Evolutionary conservation across 2,888 invertebrate species (phyloP).

Genomic region (Agrotis clavis): DNA sequence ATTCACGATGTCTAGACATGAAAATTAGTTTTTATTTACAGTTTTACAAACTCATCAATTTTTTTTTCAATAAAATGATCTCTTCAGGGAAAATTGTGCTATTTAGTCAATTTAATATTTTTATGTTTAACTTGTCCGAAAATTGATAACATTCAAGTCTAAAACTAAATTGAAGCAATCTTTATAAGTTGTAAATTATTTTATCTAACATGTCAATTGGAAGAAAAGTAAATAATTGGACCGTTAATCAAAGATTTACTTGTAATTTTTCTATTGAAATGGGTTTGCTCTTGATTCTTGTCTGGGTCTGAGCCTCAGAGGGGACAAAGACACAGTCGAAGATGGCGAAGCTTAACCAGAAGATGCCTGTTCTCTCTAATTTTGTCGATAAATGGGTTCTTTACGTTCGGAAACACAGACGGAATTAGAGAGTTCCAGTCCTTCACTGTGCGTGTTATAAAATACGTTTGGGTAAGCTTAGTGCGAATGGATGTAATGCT

Average conservation of each 20-base stretch:
- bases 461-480: too few relatives aligned
- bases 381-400: too few relatives aligned
- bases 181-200: neutral
- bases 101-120: neutral
- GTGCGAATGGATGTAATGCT: too few relatives aligned
- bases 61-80: slow-evolving; percentile 9
- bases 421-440: too few relatives aligned
- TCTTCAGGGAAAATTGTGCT: neutral
- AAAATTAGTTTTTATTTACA: slow-evolving; percentile 32
- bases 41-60: slow-evolving; percentile 21
- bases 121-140: neutral
- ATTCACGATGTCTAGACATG: slow-evolving; percentile 43
- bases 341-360: too few relatives aligned
- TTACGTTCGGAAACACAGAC: too few relatives aligned
- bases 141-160: neutral
- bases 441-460: too few relatives aligned
- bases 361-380: too few relatives aligned
- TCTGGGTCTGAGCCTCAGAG: too few relatives aligned
- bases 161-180: neutral
- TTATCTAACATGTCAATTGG: too few relatives aligned
- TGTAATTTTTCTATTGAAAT: neutral
- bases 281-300: too few relatives aligned
- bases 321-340: too few relatives aligned
- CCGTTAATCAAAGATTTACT: neutral
- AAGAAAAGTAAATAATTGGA: neutral